These are phyloP conservation scores for Eira barbara DNA, from an alignment of 2,113 vertebrate genomes.

Conservation along the genomic window DNA sequence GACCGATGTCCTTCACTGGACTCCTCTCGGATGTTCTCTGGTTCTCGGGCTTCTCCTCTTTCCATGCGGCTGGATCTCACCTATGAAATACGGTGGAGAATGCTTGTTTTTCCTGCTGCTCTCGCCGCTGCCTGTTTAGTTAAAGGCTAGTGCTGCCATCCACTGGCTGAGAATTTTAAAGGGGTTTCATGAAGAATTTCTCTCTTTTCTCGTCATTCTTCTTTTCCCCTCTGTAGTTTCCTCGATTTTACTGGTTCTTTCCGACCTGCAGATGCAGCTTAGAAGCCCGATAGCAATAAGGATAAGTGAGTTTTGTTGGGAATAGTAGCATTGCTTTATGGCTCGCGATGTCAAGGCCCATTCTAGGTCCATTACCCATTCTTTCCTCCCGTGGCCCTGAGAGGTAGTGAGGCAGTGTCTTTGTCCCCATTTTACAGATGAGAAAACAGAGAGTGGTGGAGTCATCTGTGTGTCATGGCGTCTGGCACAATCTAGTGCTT, in stretches of 20 bases:
- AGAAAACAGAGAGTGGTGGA: neutral
- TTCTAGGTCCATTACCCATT: fast-evolving
- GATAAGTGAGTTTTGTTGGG: neutral
- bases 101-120: neutral
- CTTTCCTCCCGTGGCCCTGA: neutral
- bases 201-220: neutral
- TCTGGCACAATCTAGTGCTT: neutral
- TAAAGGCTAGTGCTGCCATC: conserved; percentile 28
- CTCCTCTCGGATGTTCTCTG: neutral
- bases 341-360: neutral
- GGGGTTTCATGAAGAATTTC: neutral
- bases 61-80: neutral
- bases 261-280: neutral
- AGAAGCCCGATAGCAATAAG: neutral
- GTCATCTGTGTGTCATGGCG: neutral
- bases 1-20: fast-evolving
- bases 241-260: neutral
- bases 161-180: neutral
- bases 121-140: neutral
- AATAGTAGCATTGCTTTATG: neutral
- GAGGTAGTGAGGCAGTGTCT: neutral
- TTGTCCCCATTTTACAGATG: neutral
- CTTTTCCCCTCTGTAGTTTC: neutral
- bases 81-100: neutral
- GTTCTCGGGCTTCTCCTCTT: neutral